phyloP scores from a whole-genome alignment of 2,888 invertebrate genomes.

The Netelia melanura region DNA sequence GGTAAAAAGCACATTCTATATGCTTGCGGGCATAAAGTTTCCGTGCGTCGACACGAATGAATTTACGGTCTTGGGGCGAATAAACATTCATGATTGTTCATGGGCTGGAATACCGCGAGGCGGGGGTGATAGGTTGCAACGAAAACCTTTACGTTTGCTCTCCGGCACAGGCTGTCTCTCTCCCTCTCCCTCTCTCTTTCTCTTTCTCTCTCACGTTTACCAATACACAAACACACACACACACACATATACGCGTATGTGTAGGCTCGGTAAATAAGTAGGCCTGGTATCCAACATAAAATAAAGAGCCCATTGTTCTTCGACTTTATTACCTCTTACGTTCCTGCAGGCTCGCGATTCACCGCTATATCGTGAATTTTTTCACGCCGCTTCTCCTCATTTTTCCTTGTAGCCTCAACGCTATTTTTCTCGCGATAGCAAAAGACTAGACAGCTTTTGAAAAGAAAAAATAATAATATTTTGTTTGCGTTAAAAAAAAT shows the following conservation, averaged over 20 bases:
- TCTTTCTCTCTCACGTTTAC: neutral
- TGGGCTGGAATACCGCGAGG: conserved; percentile 31
- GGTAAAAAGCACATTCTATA: conserved; percentile 54
- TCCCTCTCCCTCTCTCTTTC: neutral
- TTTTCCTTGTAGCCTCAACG: neutral
- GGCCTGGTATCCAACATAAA: conserved; percentile 65
- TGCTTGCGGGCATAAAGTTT: conserved; percentile 69
- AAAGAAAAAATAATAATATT: neutral
- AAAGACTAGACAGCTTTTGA: neutral
- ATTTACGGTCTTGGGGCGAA: conserved; percentile 75
- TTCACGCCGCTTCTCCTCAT: neutral
- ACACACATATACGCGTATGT: neutral
- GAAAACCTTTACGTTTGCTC: conserved; percentile 54
- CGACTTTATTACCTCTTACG: conserved; percentile 72
- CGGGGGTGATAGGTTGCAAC: conserved; percentile 31
- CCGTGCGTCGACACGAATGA: conserved; percentile 76
- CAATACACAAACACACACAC: neutral
- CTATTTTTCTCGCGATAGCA: neutral
- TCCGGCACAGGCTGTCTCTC: conserved; percentile 23
- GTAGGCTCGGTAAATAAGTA: conserved; percentile 67
- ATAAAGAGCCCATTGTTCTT: conserved; percentile 72
- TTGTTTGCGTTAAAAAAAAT: neutral
- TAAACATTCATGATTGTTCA: conserved; percentile 80
- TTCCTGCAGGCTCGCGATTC: conserved; percentile 65
- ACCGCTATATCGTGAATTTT: conserved; percentile 12